Percentiles rank a stretch among this genome's conserved stretches.
phyloP scores from a whole-genome alignment of 2,797 vertebrate species.

The Anguilla pacifica region DNA sequence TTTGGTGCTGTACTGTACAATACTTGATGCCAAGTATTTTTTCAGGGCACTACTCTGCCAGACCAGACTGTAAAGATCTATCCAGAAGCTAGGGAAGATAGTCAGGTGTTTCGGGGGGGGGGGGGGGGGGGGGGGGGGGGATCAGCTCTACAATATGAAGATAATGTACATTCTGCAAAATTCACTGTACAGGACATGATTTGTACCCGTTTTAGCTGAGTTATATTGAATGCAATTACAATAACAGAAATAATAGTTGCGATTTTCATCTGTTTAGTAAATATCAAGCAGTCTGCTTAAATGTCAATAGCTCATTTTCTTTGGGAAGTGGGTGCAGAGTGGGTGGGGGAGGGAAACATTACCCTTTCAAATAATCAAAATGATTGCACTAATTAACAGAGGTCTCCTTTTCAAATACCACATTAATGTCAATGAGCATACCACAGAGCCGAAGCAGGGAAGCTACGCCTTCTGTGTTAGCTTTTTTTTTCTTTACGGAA shows the following conservation, averaged over 20 bases:
- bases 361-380: conserved; percentile 58
- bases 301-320: conserved; percentile 57
- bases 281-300: conserved; percentile 59
- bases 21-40: too few species aligned
- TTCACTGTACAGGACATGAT: background rate
- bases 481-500: conserved; percentile 52
- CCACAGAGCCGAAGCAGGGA: conserved; percentile 31
- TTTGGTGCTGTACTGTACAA: too few species aligned
- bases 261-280: conserved; percentile 45
- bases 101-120: too few species aligned
- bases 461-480: conserved; percentile 47
- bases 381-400: conserved; percentile 61
- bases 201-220: background rate
- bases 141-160: too few species aligned
- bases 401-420: conserved; percentile 65
- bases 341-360: conserved; percentile 52
- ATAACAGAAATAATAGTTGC: background rate
- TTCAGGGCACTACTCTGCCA: too few species aligned
- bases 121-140: too few species aligned
- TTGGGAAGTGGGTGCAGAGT: conserved; percentile 18
- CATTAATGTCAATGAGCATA: conserved; percentile 68
- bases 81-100: too few species aligned
- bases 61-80: too few species aligned
- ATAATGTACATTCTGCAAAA: background rate
- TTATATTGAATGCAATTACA: background rate